These are phyloP conservation scores for Caenorhabditis angaria DNA, from an alignment of 2,888 invertebrate genomes.

Conservation along the genomic window DNA sequence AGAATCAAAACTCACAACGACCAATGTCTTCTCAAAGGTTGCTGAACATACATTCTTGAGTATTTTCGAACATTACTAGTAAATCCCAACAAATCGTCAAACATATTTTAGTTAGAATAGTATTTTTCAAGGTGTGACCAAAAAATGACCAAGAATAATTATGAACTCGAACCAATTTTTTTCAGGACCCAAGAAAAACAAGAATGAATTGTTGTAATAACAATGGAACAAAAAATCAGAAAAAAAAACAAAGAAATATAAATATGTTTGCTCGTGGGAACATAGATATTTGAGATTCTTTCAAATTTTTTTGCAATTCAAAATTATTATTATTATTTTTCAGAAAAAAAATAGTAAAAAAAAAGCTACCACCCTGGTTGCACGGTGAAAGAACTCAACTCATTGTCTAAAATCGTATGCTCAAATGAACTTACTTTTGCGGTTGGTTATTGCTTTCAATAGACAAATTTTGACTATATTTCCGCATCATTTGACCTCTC, in stretches of 20 bases:
- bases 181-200: not conserved
- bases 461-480: not conserved
- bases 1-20: not conserved
- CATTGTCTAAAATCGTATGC: too few relatives aligned
- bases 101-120: too few relatives aligned
- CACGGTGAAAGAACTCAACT: too few relatives aligned
- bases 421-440: too few relatives aligned
- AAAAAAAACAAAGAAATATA: too few relatives aligned
- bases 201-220: not conserved
- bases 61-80: slow-evolving; percentile 1
- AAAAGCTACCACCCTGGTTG: too few relatives aligned
- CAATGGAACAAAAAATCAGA: not conserved
- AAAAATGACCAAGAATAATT: not conserved
- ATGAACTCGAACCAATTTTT: not conserved
- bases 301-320: not conserved
- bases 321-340: too few relatives aligned
- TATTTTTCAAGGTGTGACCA: not conserved
- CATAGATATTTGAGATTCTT: slow-evolving; percentile 4
- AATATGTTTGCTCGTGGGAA: not conserved
- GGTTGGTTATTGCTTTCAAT: not conserved
- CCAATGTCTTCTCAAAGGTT: not conserved
- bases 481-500: slow-evolving; percentile 1
- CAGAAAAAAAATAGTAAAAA: too few relatives aligned
- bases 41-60: not conserved
- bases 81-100: not conserved